These are phyloP conservation scores for Gasterosteus aculeatus DNA, from an alignment of 2,113 vertebrate genomes.

Conservation along the genomic window DNA sequence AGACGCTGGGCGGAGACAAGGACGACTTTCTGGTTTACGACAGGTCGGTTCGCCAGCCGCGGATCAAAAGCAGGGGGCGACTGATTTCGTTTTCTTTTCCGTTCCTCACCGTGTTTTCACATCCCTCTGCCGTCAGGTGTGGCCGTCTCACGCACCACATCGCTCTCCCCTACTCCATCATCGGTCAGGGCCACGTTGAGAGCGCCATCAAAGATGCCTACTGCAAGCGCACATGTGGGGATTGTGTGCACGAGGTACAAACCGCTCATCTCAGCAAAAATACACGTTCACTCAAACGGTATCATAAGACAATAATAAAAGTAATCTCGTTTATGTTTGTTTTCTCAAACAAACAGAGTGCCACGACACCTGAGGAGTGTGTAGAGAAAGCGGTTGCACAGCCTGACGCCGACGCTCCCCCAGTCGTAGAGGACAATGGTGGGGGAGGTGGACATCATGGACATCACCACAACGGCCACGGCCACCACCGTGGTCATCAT, in stretches of 20 bases:
- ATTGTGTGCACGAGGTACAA: slow-evolving; percentile 85
- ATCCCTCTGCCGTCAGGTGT: slow-evolving; percentile 82
- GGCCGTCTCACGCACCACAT: slow-evolving; percentile 89
- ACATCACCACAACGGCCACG: slow-evolving; percentile 24
- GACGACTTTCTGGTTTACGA: slow-evolving; percentile 96
- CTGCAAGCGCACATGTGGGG: slow-evolving; percentile 87
- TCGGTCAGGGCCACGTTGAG: slow-evolving; percentile 86
- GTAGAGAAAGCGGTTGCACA: slow-evolving; percentile 41
- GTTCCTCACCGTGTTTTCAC: background rate
- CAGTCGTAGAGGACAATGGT: slow-evolving; percentile 44
- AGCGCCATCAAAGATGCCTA: slow-evolving; percentile 87
- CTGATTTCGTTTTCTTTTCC: background rate
- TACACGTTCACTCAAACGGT: background rate
- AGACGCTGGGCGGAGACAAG: slow-evolving; percentile 85
- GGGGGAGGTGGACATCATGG: slow-evolving; percentile 21
- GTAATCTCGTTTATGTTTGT: background rate
- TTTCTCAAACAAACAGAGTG: slow-evolving; percentile 43
- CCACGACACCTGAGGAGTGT: slow-evolving; percentile 65
- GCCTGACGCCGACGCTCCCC: slow-evolving; percentile 31
- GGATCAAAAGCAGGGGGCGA: background rate
- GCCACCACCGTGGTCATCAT: slow-evolving; percentile 26
- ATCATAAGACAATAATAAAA: background rate
- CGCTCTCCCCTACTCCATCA: slow-evolving; percentile 87
- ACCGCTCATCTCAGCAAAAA: background rate
- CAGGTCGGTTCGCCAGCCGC: slow-evolving; percentile 80